phyloP scores from a whole-genome alignment of 2,888 invertebrate species.

The Drosophila paucipuncta region DNA sequence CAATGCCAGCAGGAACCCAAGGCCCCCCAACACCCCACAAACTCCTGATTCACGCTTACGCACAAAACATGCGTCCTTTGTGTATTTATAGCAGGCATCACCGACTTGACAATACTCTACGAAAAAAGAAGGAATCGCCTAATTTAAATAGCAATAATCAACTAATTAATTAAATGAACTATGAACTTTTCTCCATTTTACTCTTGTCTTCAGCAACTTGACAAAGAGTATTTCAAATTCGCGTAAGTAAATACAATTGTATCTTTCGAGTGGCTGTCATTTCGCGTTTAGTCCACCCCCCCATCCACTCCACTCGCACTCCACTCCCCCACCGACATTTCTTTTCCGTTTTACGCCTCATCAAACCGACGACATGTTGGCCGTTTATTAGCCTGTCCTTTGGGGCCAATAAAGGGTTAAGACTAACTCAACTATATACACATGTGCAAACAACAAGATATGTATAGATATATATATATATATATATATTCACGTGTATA shows the following conservation, averaged over 20 bases:
- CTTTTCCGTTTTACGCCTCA: conserved; percentile 33
- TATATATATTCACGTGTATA: background rate
- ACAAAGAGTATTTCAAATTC: conserved; percentile 16
- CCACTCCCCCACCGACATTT: background rate
- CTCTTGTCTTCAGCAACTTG: background rate
- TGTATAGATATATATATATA: background rate
- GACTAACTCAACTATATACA: background rate
- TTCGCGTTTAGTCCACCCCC: background rate
- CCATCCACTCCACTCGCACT: too few species aligned
- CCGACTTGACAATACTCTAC: conserved; percentile 7
- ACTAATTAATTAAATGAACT: background rate
- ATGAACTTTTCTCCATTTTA: background rate
- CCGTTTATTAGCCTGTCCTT: conserved; percentile 32
- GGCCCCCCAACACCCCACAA: background rate
- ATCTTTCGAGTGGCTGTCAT: background rate
- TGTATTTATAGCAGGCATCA: conserved; percentile 49
- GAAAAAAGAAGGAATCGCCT: background rate
- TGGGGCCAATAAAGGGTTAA: conserved; percentile 25
- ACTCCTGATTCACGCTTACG: conserved; percentile 7
- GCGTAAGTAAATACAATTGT: background rate
- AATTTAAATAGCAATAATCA: background rate
- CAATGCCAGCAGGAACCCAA: conserved; percentile 59
- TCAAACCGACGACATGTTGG: conserved; percentile 31
- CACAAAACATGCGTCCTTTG: conserved; percentile 63
- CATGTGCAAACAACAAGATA: background rate